Evolutionary conservation across 1,140 invertebrate species (phyloP).

Genomic region (Saccostrea glomerata): DNA sequence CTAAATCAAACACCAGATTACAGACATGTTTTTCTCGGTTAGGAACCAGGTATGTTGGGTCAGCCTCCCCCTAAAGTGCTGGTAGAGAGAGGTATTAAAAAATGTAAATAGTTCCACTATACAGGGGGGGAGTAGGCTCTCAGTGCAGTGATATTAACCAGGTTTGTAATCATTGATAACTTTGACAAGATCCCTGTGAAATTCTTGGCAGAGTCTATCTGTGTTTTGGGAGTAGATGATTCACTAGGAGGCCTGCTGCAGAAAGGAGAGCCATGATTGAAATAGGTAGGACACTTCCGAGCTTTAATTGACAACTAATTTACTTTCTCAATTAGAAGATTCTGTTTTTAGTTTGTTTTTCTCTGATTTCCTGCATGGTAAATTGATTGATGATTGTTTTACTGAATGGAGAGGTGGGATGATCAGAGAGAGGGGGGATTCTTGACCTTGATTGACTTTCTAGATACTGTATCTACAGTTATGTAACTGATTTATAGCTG

Average conservation of each 20-base stretch:
- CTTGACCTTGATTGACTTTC: conserved; percentile 21
- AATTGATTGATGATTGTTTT: conserved; percentile 14
- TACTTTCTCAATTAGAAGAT: not conserved
- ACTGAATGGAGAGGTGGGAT: not conserved
- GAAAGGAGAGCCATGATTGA: conserved; percentile 7
- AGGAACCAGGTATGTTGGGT: not conserved
- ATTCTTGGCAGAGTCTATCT: conserved; percentile 26
- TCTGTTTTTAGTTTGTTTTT: not conserved
- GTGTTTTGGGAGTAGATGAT: conserved; percentile 5
- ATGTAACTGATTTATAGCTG: not conserved
- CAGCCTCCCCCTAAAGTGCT: not conserved
- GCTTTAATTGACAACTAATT: conserved; percentile 33
- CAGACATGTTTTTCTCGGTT: not conserved
- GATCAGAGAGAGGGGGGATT: not conserved
- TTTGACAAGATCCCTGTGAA: conserved; percentile 28
- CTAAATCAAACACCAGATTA: conserved; percentile 6
- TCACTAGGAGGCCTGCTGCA: conserved; percentile 4
- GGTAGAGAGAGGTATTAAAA: not conserved
- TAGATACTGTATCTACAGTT: not conserved
- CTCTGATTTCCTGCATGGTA: conserved; percentile 33
- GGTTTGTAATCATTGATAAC: conserved; percentile 16
- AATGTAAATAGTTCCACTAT: not conserved
- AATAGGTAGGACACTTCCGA: conserved; percentile 17
- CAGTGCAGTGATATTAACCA: not conserved
- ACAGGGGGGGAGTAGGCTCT: not conserved